Conservation (phyloP, 1,140 invertebrate genomes). For the Brachionus calyciflorus region DNA sequence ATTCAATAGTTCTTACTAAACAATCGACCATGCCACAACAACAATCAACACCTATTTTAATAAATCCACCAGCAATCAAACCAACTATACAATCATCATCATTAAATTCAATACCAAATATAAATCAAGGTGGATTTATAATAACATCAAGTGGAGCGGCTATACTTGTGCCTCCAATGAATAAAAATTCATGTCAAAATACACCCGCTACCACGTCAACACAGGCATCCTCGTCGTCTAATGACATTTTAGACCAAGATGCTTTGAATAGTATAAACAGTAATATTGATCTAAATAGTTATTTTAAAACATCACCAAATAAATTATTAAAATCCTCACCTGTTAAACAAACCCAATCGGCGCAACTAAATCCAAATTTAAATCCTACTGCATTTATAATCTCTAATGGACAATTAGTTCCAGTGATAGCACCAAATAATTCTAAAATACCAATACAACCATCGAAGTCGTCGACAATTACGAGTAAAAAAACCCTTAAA, state of each 20-base stretch:
- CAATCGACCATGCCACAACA: neutral
- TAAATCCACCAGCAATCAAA: neutral
- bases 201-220: neutral
- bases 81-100: neutral
- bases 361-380: neutral
- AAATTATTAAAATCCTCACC: neutral
- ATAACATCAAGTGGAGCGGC: slow-evolving; percentile 30
- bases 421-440: neutral
- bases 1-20: neutral
- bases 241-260: neutral
- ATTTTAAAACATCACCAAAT: neutral
- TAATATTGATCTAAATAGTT: neutral
- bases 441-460: neutral
- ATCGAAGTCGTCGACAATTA: neutral
- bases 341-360: neutral
- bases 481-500: neutral
- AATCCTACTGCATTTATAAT: slow-evolving; percentile 9
- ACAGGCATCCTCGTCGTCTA: neutral
- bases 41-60: neutral
- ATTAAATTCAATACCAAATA: slow-evolving; percentile 29
- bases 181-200: too few species aligned
- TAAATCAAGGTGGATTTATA: slow-evolving; percentile 46
- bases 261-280: neutral
- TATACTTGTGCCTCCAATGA: slow-evolving; percentile 36
- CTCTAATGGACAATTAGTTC: slow-evolving; percentile 11